These are phyloP conservation scores for Nerophis ophidion DNA, from an alignment of 2,113 vertebrate species.

Conservation along the genomic window DNA sequence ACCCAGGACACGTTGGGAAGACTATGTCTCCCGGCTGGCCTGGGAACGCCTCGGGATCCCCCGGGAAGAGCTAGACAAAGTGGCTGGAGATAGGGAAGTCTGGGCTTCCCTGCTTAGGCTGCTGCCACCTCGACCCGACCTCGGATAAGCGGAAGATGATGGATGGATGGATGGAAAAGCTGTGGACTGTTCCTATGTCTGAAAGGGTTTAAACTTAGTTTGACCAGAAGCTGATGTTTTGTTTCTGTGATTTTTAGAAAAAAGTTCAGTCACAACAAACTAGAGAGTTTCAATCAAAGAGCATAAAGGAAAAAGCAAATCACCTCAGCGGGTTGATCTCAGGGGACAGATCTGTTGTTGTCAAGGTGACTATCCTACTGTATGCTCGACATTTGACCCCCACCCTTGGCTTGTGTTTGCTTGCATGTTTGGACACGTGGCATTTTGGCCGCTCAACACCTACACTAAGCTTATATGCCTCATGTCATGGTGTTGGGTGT, in stretches of 20 bases:
- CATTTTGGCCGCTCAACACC: constrained; percentile 5
- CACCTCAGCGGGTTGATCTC: constrained; percentile 86
- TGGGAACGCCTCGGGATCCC: too few relatives aligned
- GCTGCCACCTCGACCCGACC: too few relatives aligned
- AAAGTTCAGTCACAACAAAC: constrained; percentile 86
- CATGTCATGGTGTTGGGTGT: not conserved
- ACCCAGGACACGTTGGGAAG: too few relatives aligned
- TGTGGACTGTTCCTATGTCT: too few relatives aligned
- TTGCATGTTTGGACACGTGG: constrained; percentile 21
- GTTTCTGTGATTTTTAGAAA: constrained; percentile 72
- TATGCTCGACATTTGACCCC: constrained; percentile 17
- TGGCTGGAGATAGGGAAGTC: too few relatives aligned
- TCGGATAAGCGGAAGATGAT: too few relatives aligned
- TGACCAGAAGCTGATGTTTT: constrained; percentile 22
- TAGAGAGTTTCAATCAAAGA: constrained; percentile 95
- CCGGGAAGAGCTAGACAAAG: too few relatives aligned
- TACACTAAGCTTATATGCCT: not conserved
- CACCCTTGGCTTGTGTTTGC: constrained; percentile 6
- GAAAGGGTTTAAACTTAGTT: not conserved
- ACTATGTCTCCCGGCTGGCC: too few relatives aligned
- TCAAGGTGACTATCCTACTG: constrained; percentile 80
- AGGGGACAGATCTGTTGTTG: constrained; percentile 65
- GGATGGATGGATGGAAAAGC: too few relatives aligned
- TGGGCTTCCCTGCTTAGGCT: too few relatives aligned
- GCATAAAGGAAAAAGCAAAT: constrained; percentile 91